Evolutionary conservation across 2,888 invertebrate species (phyloP).

Genomic region (Lasiommata megera): DNA sequence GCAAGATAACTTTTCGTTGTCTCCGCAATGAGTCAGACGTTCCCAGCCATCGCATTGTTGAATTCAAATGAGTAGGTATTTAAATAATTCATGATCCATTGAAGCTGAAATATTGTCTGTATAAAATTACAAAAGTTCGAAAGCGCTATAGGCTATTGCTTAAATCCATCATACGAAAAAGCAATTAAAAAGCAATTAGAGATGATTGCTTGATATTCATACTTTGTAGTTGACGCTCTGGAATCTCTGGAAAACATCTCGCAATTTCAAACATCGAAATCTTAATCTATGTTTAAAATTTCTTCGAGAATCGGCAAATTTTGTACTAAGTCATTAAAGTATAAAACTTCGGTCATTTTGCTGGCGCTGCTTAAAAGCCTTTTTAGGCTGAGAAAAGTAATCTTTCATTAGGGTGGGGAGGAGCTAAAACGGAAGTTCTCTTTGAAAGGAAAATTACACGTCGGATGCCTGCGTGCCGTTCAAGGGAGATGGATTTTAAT

Average conservation of each 20-base stretch:
- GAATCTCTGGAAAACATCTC: constrained; percentile 69
- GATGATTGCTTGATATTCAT: constrained; percentile 73
- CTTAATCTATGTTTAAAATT: constrained; percentile 82
- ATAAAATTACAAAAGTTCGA: constrained; percentile 17
- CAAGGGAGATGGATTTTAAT: constrained; percentile 78
- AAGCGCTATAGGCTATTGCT: constrained; percentile 27
- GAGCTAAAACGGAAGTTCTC: constrained; percentile 80
- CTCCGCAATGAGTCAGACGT: constrained; percentile 2
- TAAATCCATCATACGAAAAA: constrained; percentile 56
- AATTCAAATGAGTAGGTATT: constrained; percentile 10
- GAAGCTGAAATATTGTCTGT: constrained; percentile 12
- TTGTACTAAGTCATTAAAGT: constrained; percentile 82
- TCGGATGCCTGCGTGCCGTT: constrained; percentile 68
- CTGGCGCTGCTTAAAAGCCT: constrained; percentile 81
- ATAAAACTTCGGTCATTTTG: constrained; percentile 81
- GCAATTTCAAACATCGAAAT: constrained; percentile 75
- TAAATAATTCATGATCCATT: constrained; percentile 17
- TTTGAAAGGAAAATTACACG: constrained; percentile 81
- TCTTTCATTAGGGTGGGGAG: constrained; percentile 79
- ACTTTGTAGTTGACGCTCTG: constrained; percentile 59
- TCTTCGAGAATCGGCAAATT: constrained; percentile 79
- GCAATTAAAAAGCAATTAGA: constrained; percentile 80
- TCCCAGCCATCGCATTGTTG: constrained; percentile 6
- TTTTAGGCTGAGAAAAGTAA: constrained; percentile 80
- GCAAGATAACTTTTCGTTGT: neutral